phyloP scores from a whole-genome alignment of 1,140 invertebrate species.

The Apis mellifera region Amel_HAv3.1 CM009943.2:3280001-3280500 shows the following conservation, averaged over 20 bases:
- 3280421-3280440: background rate
- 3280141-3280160: slow-evolving; percentile 38
- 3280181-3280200: slow-evolving; percentile 19
- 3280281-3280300: no score
- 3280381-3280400: background rate
- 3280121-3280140: slow-evolving; percentile 24
- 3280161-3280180: slow-evolving; percentile 38
- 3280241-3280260: background rate
- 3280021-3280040: background rate
- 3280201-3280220: background rate
- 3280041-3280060: slow-evolving; percentile 23
- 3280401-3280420: background rate
- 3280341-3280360: no score
- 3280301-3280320: no score
- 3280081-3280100: slow-evolving; percentile 33
- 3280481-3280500: no score
- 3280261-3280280: background rate
- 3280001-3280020: no score
- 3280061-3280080: slow-evolving; percentile 31
- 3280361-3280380: background rate
- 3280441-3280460: background rate
- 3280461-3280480: background rate
- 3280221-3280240: background rate
- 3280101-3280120: slow-evolving; percentile 24
- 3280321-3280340: no score